phyloP scores from a whole-genome alignment of 2,113 vertebrate genomes.

The Thalassoma bifasciatum region DNA sequence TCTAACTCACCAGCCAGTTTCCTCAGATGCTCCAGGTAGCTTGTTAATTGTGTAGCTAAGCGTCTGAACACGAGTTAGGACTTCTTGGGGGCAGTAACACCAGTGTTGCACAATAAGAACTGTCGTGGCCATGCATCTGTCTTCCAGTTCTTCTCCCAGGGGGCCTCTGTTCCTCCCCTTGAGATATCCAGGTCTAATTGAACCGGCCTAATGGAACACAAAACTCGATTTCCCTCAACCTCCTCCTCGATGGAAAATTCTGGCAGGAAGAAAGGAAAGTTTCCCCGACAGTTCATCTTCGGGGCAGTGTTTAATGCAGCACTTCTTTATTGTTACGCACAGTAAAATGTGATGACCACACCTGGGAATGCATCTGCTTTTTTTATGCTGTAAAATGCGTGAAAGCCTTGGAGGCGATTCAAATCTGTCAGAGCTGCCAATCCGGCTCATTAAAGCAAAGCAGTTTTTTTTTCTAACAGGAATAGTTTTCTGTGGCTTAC shows the following conservation, averaged over 20 bases:
- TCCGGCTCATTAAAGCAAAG: slow-evolving; percentile 36
- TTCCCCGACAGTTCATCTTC: slow-evolving; percentile 42
- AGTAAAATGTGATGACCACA: slow-evolving; percentile 34
- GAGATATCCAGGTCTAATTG: slow-evolving; percentile 41
- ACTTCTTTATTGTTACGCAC: slow-evolving; percentile 13
- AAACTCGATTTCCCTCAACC: slow-evolving; percentile 29
- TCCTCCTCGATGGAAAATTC: slow-evolving; percentile 30
- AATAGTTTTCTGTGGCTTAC: slow-evolving; percentile 1
- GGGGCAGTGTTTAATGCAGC: slow-evolving; percentile 42
- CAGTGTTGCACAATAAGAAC: neutral
- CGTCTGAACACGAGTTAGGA: neutral
- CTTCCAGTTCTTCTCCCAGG: slow-evolving; percentile 3
- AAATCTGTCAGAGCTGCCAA: slow-evolving; percentile 16
- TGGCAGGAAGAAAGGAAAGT: slow-evolving; percentile 24
- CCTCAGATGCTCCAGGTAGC: neutral
- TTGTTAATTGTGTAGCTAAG: neutral
- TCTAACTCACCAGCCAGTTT: neutral
- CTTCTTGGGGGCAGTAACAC: neutral
- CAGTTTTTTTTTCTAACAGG: neutral
- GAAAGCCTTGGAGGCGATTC: slow-evolving; percentile 20
- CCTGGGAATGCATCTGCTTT: slow-evolving; percentile 40
- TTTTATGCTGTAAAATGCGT: neutral
- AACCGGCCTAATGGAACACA: slow-evolving; percentile 24
- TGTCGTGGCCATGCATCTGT: neutral
- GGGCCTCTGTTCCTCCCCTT: slow-evolving; percentile 2